These are phyloP conservation scores for Indicator maculatus DNA, from an alignment of 2,113 vertebrate genomes.

Conservation along the genomic window DNA sequence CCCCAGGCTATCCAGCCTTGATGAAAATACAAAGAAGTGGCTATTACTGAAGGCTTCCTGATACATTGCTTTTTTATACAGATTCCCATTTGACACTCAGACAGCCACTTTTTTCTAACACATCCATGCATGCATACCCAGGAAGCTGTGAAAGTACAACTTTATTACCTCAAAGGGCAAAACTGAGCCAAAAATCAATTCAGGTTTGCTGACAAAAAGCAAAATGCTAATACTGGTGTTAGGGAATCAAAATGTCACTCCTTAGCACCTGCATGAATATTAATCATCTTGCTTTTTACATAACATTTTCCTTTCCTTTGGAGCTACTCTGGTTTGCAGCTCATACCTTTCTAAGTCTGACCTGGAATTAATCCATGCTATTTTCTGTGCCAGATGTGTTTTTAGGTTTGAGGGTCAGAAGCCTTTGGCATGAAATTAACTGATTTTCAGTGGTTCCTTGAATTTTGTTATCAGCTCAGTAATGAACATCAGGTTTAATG, in stretches of 20 bases:
- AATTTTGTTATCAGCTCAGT: constrained; percentile 10
- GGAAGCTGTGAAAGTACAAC: constrained; percentile 55
- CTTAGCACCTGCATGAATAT: constrained; percentile 43
- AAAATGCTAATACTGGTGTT: constrained; percentile 63
- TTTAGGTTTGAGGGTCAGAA: neutral
- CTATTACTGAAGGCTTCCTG: constrained; percentile 8
- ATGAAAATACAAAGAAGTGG: neutral
- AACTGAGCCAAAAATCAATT: constrained; percentile 64
- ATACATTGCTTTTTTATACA: constrained; percentile 19
- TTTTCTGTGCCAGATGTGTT: constrained; percentile 1
- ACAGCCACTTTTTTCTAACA: neutral
- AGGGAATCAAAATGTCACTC: constrained; percentile 62
- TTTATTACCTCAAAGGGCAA: constrained; percentile 64
- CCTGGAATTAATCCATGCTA: neutral
- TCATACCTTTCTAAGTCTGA: neutral
- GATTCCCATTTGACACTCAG: neutral
- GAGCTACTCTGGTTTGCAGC: neutral
- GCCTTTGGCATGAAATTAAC: neutral
- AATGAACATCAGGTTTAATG: neutral
- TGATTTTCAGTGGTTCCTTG: constrained; percentile 6
- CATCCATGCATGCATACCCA: neutral
- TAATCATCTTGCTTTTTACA: constrained; percentile 30
- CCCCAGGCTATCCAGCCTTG: neutral
- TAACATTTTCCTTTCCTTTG: constrained; percentile 16
- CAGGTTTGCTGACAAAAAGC: constrained; percentile 63